A percentile compares a stretch with the other conserved stretches of the same genome.
Conservation (phyloP, 2,888 invertebrate genomes). For the Catonia carolina region DNA sequence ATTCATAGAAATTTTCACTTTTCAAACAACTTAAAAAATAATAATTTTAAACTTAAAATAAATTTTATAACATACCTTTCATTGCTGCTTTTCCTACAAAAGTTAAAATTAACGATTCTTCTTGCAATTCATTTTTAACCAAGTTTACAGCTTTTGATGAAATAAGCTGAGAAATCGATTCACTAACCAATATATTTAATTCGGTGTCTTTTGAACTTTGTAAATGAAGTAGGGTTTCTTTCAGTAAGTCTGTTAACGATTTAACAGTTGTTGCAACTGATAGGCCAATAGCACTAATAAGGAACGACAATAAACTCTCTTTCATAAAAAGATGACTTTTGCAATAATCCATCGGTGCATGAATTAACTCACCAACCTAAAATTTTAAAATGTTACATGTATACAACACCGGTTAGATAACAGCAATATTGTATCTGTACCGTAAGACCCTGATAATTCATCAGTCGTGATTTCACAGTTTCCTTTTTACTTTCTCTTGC, state of each 20-base stretch:
- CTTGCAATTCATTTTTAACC: conserved; percentile 3
- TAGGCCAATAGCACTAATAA: conserved; percentile 63
- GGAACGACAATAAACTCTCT: conserved; percentile 49
- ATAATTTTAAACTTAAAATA: too few species aligned
- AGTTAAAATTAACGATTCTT: conserved; percentile 28
- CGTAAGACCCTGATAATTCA: too few species aligned
- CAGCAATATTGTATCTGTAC: too few species aligned
- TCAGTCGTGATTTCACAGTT: too few species aligned
- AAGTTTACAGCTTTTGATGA: conserved; percentile 25
- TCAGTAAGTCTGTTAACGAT: conserved; percentile 35
- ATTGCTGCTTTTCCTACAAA: conserved; percentile 70
- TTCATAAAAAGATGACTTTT: conserved; percentile 52
- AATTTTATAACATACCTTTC: conserved; percentile 58
- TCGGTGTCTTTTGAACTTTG: conserved; percentile 42
- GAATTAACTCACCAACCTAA: conserved; percentile 51
- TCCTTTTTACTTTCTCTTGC: too few species aligned
- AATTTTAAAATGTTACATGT: too few species aligned
- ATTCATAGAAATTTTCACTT: too few species aligned
- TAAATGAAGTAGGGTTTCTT: conserved; percentile 40
- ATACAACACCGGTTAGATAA: too few species aligned
- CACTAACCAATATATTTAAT: conserved; percentile 44
- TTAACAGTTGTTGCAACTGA: conserved; percentile 49
- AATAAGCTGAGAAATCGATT: conserved; percentile 39
- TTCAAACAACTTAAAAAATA: too few species aligned
- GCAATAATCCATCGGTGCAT: conserved; percentile 61